phyloP scores from a whole-genome alignment of 2,797 vertebrate genomes.

The Coregonus sp. region DNA sequence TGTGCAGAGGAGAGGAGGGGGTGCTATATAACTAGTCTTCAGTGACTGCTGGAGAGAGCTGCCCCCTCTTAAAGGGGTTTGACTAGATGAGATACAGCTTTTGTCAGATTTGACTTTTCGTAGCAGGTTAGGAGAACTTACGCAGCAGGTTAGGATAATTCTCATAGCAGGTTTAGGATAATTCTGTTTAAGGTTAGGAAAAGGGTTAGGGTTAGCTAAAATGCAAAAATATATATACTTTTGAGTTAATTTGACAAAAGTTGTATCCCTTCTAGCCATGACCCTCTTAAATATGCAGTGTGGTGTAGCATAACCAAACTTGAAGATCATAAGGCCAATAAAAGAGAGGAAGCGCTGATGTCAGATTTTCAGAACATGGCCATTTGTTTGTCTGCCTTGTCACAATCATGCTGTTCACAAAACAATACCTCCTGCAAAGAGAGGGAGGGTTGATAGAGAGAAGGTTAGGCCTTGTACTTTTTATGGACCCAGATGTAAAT shows the following conservation, averaged over 20 bases:
- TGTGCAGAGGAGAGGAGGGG: slow-evolving; percentile 51
- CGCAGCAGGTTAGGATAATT: too few species aligned
- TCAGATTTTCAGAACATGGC: slow-evolving; percentile 45
- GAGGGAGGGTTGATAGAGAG: slow-evolving; percentile 65
- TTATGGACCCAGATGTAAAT: slow-evolving; percentile 43
- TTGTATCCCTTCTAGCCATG: too few species aligned
- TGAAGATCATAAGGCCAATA: slow-evolving; percentile 52
- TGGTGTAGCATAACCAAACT: slow-evolving; percentile 48
- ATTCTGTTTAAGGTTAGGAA: too few species aligned
- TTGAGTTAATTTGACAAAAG: too few species aligned
- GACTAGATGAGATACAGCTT: too few species aligned
- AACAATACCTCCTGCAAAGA: slow-evolving; percentile 66
- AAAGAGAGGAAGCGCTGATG: slow-evolving; percentile 54
- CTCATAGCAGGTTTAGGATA: too few species aligned
- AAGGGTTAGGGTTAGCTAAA: too few species aligned
- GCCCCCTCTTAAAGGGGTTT: slow-evolving; percentile 65
- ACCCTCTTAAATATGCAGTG: slow-evolving; percentile 36
- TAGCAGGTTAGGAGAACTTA: too few species aligned
- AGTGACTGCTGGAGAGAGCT: slow-evolving; percentile 26
- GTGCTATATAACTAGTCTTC: slow-evolving; percentile 1
- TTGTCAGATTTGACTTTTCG: too few species aligned
- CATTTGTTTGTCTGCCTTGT: slow-evolving; percentile 48
- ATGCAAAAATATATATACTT: too few species aligned
- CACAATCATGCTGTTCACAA: slow-evolving; percentile 52
- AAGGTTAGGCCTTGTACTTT: too few species aligned